Percentiles rank a stretch among this genome's conserved stretches.
Evolutionary conservation across 2,113 vertebrate genomes (phyloP).

Genomic region (Daboia siamensis): DNA sequence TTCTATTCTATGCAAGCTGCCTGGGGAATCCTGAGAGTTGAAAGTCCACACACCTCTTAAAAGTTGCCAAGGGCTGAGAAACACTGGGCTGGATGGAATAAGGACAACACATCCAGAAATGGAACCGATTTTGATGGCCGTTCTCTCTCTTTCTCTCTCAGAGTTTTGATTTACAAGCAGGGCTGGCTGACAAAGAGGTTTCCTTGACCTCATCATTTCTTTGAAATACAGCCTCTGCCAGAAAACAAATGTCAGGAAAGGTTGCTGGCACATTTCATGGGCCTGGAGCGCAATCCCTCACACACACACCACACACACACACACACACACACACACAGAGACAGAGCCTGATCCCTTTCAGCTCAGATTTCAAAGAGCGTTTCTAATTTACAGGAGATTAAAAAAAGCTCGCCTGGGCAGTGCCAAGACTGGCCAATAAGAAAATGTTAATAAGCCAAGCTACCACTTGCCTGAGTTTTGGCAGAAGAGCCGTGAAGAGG

Average conservation of each 20-base stretch:
- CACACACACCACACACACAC: not conserved
- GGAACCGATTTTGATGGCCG: not conserved
- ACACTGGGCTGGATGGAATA: not conserved
- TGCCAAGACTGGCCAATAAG: not conserved
- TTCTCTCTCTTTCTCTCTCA: not conserved
- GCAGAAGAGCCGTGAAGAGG: not conserved
- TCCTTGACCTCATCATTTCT: not conserved
- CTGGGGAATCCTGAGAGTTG: not conserved
- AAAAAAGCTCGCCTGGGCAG: not conserved
- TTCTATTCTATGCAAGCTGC: not conserved
- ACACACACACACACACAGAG: not conserved
- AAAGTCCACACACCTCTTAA: not conserved
- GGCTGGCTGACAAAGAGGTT: not conserved
- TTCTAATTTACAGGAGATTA: not conserved
- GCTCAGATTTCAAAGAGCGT: not conserved
- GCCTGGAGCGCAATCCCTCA: not conserved
- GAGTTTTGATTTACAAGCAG: not conserved
- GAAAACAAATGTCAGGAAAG: not conserved
- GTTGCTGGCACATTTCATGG: not conserved
- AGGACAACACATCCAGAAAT: not conserved
- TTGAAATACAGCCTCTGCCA: not conserved
- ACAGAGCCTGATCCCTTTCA: not conserved
- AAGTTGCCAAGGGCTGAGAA: not conserved
- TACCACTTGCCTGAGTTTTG: not conserved
- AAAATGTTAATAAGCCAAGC: not conserved